Evolutionary conservation across 2,888 invertebrate genomes (phyloP), one percentile per base, ranked within the genome.

Genomic region (Tiliacea aurago): DNA sequence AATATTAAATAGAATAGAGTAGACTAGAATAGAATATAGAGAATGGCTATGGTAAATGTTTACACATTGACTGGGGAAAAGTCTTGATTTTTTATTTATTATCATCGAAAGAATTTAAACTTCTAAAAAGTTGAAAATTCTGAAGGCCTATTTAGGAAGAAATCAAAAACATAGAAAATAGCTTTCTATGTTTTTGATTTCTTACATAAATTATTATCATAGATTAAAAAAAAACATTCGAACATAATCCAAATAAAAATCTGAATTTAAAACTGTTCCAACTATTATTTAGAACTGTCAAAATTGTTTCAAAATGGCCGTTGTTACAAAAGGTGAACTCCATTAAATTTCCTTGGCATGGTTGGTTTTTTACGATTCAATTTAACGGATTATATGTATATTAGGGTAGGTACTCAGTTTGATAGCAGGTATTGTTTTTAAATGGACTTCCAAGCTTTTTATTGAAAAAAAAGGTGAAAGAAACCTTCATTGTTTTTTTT

Each of bases 391-490:
- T 68, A 59, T 15, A 66, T 43, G 45, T 56, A 47, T 49, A 47
- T 56, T 73, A 66, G 13, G 15, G 18, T 37, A 43, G 33, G 23
- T 37, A 47, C 7, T 28, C 13, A 45, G 4, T 86, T 79, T 78
- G 62, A 76, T 55, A 66, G 43, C 51, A 66, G 56, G 58, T 70
- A 79, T 75, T 80, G 74, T 83, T 77, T 80, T 72, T 51, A 73
- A 86, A 79, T 71, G 28, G 62, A 80, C 65, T 76, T 79, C 68
- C 55, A 61, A 84, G 67, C 64, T 67, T 76, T 80, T 67, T 71
- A 69, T 75, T 76, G 68, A 23, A 49, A 64, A 72, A 73, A 28
- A 45, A 4, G 15, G 5, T 9, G 23, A 59, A 61, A 61, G 53
- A 71, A 65, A n/a, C 11, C 23, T 15, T 61, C 49, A 63, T 62